Evolutionary conservation across 1,140 invertebrate genomes (phyloP), one percentile per base, ranked within the genome.

Genomic region (Drosophila setifemur): DNA sequence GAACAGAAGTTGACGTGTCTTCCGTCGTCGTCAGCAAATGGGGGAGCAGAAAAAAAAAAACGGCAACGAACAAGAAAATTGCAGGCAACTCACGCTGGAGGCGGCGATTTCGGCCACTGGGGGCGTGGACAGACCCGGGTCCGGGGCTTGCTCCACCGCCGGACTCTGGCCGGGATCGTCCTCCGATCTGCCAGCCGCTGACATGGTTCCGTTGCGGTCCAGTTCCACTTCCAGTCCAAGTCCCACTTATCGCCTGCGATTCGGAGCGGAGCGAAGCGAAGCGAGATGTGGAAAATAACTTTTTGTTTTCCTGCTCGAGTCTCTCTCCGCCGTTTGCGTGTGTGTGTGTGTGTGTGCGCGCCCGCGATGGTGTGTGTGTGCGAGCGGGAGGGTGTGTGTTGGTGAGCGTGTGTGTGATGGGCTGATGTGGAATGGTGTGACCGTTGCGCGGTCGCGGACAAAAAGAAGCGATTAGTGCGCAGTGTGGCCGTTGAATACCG

Each of bases 1-100:
- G n/a, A n/a, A n/a, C n/a, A 21, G 25, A 40, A 55, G 45, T 61
- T 64, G 26, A 58, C 67, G 43, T 57, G 49, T 54, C 58, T 85
- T 73, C 73, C 75, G 68, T 70, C 75, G 69, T 73, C 78, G 73
- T 73, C 78, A 73, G 64, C 78, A 77, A 58, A 49, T n/a, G n/a
- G n/a, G n/a, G n/a, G n/a, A n/a, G n/a, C n/a, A 57, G 68, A 58
- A 73, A 54, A 79, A 73, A 47, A 50, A 60, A 26, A 14, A 29
- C 26, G 52, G 26, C 26, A 18, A 14, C 47, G 19, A 45, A 52
- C 23, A 39, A 44, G 33, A 50, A 12, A 71, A 8, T 28, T 4
- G 25, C 39, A 37, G 37, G 48, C 19, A 37, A 66, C 73, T 72
- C 47, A 77, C 73, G 47, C 73, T 77, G 58, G 74, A 78, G 18